Evolutionary conservation across 2,113 vertebrate species (phyloP).

Genomic region (Peromyscus maniculatus): DNA sequence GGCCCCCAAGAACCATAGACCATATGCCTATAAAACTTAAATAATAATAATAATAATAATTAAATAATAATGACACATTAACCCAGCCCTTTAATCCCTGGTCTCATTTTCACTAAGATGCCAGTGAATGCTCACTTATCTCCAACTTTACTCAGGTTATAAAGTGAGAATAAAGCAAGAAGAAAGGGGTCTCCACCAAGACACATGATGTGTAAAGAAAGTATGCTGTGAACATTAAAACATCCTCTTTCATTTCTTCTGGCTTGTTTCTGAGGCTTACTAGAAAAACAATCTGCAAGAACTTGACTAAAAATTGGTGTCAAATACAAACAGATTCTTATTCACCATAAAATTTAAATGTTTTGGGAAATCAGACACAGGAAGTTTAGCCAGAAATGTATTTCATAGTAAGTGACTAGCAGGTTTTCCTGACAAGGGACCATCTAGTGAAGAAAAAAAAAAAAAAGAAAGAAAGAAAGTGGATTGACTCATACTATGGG

Average conservation of each 20-base stretch:
- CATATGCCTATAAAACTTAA: slow-evolving; percentile 16
- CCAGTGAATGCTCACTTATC: not conserved
- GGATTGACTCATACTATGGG: not conserved
- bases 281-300: slow-evolving; percentile 55
- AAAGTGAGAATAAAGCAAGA: slow-evolving; percentile 2
- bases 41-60: slow-evolving; percentile 44
- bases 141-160: slow-evolving; percentile 5
- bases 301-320: slow-evolving; percentile 54
- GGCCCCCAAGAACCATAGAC: slow-evolving; percentile 38
- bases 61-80: not conserved
- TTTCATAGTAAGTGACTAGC: slow-evolving; percentile 58
- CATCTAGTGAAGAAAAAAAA: not conserved
- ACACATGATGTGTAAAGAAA: not conserved
- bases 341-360: slow-evolving; percentile 49
- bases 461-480: not conserved
- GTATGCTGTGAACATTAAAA: not conserved
- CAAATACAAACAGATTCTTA: slow-evolving; percentile 45
- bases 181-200: not conserved
- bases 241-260: slow-evolving; percentile 27
- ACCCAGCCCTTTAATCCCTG: slow-evolving; percentile 51
- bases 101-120: slow-evolving; percentile 49
- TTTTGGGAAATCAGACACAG: slow-evolving; percentile 26
- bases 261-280: slow-evolving; percentile 32
- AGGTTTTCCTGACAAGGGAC: slow-evolving; percentile 28
- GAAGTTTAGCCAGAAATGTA: slow-evolving; percentile 14